Evolutionary conservation across 2,113 vertebrate genomes (phyloP), one percentile per base, ranked within the genome.

Genomic region (Pangasianodon gigas): DNA sequence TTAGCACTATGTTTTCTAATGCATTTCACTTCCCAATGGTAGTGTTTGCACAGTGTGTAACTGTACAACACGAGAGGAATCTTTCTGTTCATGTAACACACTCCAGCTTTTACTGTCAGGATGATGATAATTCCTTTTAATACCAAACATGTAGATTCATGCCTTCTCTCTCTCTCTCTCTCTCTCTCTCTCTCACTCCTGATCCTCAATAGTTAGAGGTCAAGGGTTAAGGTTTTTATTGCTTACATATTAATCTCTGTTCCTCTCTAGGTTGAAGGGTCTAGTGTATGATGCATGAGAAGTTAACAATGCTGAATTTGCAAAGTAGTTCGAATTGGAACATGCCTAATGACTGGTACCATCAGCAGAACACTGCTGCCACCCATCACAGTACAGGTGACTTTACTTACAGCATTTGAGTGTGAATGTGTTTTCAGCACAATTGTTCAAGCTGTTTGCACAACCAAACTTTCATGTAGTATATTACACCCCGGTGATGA

Each of bases 271-370:
- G 46, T 69, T 94, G 85, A 93, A 92, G 89, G 87, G 93, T 92
- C 80, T 46, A 89, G 91, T 85, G 32, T 93, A 94, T 92, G 90
- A 97, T 97, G 96, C 97, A 96, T 94, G 96, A 97, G 92, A 97
- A 96, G 94, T 95, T 97, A 95, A 96, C 95, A 90, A 97, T 97
- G 97, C 93, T 97, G 93, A 97, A 97, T 92, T 95, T 97, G 93
- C 96, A 97, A 93, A 96, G 95, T 46, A 93, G 95, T 85, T 95
- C 95, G 8, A 96, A 95, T 94, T 97, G 97, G 97, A 96, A 94
- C 2, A 94, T 95, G 88, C 94, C 96, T 6, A 97, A 95, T 93
- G 96, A 96, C 93, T 97, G 97, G 97, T 97, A 97, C 93, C 96
- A 96, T 91, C 96, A 96, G 89, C 96, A 95, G 46, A 95, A 94